These are phyloP conservation scores for Lophius americanus DNA, from an alignment of 2,797 vertebrate genomes.

Conservation along the genomic window DNA sequence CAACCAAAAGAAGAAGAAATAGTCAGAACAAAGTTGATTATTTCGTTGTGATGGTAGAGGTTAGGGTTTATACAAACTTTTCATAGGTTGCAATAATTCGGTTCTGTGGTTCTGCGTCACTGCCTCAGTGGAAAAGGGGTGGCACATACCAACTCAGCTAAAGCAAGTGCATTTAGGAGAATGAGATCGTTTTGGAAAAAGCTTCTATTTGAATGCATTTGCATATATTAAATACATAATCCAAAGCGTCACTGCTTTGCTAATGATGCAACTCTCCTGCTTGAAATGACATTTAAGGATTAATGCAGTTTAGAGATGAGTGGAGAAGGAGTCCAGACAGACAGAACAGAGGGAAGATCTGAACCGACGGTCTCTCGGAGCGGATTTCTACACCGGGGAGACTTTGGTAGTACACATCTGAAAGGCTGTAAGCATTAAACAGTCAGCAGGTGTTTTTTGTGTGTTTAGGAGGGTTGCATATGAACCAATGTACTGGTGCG, in stretches of 20 bases:
- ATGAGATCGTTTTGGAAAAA: conserved; percentile 41
- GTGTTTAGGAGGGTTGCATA: conserved; percentile 56
- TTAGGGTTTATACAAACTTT: too few relatives aligned
- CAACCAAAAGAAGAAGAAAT: too few relatives aligned
- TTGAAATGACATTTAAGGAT: conserved; percentile 22
- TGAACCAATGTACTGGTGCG: conserved; percentile 43
- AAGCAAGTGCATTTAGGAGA: background rate
- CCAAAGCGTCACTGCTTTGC: conserved; percentile 28
- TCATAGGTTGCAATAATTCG: too few relatives aligned
- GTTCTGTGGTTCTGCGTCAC: too few relatives aligned
- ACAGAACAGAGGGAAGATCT: conserved; percentile 21
- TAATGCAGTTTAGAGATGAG: background rate
- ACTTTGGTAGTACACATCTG: conserved; percentile 63
- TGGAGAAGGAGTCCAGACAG: conserved; percentile 7
- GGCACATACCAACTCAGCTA: too few relatives aligned
- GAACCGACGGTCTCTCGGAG: conserved; percentile 44
- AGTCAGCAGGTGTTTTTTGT: conserved; percentile 66
- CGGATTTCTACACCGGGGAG: conserved; percentile 27
- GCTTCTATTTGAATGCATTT: conserved; percentile 40
- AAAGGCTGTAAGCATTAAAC: conserved; percentile 60
- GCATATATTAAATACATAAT: conserved; percentile 46
- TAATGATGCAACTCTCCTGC: conserved; percentile 22
- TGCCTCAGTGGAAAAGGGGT: too few relatives aligned
- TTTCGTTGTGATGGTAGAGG: too few relatives aligned
- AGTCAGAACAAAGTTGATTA: too few relatives aligned